These are phyloP conservation scores for Apamea anceps DNA, from an alignment of 2,888 invertebrate genomes.

Conservation along the genomic window DNA sequence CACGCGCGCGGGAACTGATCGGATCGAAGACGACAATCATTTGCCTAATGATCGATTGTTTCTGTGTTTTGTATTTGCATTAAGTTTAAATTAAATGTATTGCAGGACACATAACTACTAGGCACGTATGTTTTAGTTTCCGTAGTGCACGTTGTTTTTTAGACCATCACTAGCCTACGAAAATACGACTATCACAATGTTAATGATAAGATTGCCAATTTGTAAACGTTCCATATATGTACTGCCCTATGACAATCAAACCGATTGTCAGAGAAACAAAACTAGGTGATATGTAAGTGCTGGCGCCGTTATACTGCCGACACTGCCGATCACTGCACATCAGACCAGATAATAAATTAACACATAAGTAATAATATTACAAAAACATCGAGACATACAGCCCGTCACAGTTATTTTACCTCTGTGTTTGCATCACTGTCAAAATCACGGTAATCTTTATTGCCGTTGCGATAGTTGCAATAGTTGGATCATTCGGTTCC, in stretches of 20 bases:
- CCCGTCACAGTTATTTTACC: too few relatives aligned
- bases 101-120: constrained; percentile 22
- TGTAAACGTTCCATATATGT: not conserved
- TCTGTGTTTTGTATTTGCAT: constrained; percentile 24
- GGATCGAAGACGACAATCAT: constrained; percentile 42
- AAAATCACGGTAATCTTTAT: too few relatives aligned
- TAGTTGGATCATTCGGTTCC: too few relatives aligned
- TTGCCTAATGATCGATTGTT: constrained; percentile 56
- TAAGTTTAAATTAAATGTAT: constrained; percentile 20
- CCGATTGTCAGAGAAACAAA: not conserved
- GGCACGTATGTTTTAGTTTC: not conserved
- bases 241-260: not conserved
- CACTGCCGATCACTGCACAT: not conserved
- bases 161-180: not conserved
- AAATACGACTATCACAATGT: not conserved
- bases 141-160: not conserved
- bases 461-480: too few relatives aligned
- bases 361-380: not conserved
- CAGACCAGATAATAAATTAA: too few relatives aligned
- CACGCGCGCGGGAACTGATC: constrained; percentile 44
- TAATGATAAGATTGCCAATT: not conserved
- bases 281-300: not conserved
- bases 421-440: too few relatives aligned
- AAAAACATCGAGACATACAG: constrained; percentile 1
- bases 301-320: not conserved